These are phyloP conservation scores for Synchiropus splendidus DNA, from an alignment of 2,113 vertebrate genomes.

Conservation along the genomic window DNA sequence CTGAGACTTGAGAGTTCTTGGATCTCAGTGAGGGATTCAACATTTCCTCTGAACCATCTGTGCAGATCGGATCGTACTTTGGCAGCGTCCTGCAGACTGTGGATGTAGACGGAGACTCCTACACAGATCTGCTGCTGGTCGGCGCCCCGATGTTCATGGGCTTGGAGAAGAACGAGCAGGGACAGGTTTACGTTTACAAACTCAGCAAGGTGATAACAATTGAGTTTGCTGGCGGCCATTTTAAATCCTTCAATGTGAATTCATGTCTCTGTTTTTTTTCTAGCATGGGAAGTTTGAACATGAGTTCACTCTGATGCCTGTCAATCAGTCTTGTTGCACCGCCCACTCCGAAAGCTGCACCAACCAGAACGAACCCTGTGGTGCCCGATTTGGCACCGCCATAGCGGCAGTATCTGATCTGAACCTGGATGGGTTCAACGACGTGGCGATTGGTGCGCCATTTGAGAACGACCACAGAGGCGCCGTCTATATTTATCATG, in stretches of 20 bases:
- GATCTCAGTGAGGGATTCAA: too few species aligned
- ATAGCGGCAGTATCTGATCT: conserved; percentile 87
- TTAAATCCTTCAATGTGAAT: neutral
- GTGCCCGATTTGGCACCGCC: conserved; percentile 88
- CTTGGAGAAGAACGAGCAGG: conserved; percentile 85
- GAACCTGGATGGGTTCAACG: conserved; percentile 85
- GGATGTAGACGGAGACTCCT: conserved; percentile 75
- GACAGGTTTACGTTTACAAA: conserved; percentile 86
- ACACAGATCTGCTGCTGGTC: conserved; percentile 83
- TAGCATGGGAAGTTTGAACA: conserved; percentile 72
- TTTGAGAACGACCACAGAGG: conserved; percentile 88
- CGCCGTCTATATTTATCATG: conserved; percentile 91
- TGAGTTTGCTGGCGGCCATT: too few species aligned
- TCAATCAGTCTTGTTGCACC: conserved; percentile 80
- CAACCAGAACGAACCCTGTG: conserved; percentile 81
- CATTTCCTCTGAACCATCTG: neutral
- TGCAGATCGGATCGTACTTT: conserved; percentile 91
- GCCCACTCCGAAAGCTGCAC: conserved; percentile 59
- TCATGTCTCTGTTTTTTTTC: neutral
- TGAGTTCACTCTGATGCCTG: conserved; percentile 80
- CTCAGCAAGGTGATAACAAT: conserved; percentile 81
- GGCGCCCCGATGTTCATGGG: conserved; percentile 96
- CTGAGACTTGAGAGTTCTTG: too few species aligned
- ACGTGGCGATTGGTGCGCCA: conserved; percentile 86
- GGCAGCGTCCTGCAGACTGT: conserved; percentile 87